These are phyloP conservation scores for Coleophora flavipennella DNA, from an alignment of 2,888 invertebrate species.

Conservation along the genomic window DNA sequence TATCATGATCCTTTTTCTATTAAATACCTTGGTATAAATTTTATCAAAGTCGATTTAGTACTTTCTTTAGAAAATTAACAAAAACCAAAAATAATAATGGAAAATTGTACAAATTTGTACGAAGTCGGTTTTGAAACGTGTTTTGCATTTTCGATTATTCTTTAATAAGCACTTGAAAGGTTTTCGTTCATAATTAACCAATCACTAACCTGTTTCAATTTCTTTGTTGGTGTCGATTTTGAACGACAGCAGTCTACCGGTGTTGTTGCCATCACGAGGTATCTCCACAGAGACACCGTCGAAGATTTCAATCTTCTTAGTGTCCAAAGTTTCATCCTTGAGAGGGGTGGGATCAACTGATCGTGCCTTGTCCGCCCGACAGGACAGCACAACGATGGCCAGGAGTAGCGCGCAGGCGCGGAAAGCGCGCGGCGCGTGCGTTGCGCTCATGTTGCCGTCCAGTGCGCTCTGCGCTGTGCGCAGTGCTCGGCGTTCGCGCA, in stretches of 20 bases:
- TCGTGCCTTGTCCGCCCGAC: constrained; percentile 22
- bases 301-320: constrained; percentile 39
- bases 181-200: constrained; percentile 1
- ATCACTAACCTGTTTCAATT: constrained; percentile 37
- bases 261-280: constrained; percentile 33
- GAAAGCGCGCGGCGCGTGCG: constrained; percentile 26
- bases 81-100: too few relatives aligned
- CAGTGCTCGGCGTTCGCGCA: too few relatives aligned
- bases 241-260: constrained; percentile 40
- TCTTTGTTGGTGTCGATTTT: constrained; percentile 38
- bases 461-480: constrained; percentile 26
- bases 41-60: too few relatives aligned
- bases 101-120: too few relatives aligned
- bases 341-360: constrained; percentile 1
- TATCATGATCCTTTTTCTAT: too few relatives aligned
- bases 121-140: too few relatives aligned
- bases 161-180: too few relatives aligned
- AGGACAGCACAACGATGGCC: constrained; percentile 12
- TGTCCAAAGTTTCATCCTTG: constrained; percentile 17
- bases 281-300: constrained; percentile 47
- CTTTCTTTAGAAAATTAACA: too few relatives aligned
- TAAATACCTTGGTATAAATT: too few relatives aligned
- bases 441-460: constrained; percentile 47
- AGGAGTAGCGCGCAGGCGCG: constrained; percentile 21
- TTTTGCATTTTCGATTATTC: too few relatives aligned